phyloP scores from a whole-genome alignment of 1,140 invertebrate species.

The Drosophila littoralis region DNA sequence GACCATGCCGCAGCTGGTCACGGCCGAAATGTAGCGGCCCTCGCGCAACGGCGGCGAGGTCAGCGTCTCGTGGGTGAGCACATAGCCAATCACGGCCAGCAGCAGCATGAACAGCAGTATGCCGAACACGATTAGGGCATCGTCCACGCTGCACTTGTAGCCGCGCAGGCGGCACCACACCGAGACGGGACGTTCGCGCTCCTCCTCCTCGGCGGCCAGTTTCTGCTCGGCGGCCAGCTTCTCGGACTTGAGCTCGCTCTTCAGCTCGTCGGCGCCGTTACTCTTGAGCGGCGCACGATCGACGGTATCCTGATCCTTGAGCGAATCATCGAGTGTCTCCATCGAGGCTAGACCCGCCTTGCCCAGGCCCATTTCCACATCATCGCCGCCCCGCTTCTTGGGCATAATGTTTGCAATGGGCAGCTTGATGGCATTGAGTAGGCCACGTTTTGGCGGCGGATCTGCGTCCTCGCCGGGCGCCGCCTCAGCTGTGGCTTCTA shows the following conservation, averaged over 20 bases:
- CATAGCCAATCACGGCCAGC: slow-evolving; percentile 87
- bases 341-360: slow-evolving; percentile 90
- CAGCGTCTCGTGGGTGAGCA: slow-evolving; percentile 86
- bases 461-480: slow-evolving; percentile 76
- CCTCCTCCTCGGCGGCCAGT: slow-evolving; percentile 76
- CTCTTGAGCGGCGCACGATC: slow-evolving; percentile 84
- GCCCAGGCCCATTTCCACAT: slow-evolving; percentile 85
- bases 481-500: slow-evolving; percentile 85
- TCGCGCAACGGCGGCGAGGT: slow-evolving; percentile 86
- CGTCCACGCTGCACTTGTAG: slow-evolving; percentile 85
- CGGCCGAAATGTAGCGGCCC: slow-evolving; percentile 89
- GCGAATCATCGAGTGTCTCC: slow-evolving; percentile 89
- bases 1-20: slow-evolving; percentile 91
- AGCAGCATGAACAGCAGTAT: slow-evolving; percentile 87
- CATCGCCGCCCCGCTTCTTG: slow-evolving; percentile 83
- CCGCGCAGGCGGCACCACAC: slow-evolving; percentile 64
- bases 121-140: slow-evolving; percentile 85
- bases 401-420: slow-evolving; percentile 88
- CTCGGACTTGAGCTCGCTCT: slow-evolving; percentile 85
- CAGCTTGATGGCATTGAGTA: slow-evolving; percentile 87
- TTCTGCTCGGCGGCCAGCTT: slow-evolving; percentile 63
- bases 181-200: slow-evolving; percentile 69
- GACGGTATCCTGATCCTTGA: slow-evolving; percentile 84
- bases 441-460: slow-evolving; percentile 79
- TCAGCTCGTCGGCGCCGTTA: slow-evolving; percentile 87